Conservation (phyloP, 2,113 vertebrate genomes). For the Vireo altiloquus region DNA sequence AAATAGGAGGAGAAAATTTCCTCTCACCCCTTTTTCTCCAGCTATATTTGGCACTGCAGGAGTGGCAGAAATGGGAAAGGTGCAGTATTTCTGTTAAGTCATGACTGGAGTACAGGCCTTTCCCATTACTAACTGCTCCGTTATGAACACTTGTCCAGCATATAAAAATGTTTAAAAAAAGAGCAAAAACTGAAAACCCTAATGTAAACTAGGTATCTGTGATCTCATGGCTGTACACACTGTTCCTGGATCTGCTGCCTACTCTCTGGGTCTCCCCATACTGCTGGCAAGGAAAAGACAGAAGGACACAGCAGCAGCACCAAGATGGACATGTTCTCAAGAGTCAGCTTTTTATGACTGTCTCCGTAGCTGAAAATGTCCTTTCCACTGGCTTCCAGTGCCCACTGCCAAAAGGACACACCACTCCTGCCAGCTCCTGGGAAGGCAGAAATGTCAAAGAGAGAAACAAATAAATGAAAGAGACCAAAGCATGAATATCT, state of each 20-base stretch:
- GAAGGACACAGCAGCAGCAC: conserved; percentile 31
- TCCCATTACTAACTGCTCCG: not conserved
- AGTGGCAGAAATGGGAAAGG: not conserved
- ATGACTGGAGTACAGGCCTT: not conserved
- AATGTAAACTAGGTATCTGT: conserved; percentile 18
- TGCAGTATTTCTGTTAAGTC: not conserved
- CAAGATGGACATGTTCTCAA: not conserved
- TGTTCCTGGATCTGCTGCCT: conserved; percentile 10
- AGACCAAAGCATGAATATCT: not conserved
- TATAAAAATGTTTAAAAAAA: conserved; percentile 22
- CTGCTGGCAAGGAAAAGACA: conserved; percentile 20
- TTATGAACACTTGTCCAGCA: not conserved
- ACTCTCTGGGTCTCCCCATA: not conserved
- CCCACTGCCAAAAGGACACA: conserved; percentile 2
- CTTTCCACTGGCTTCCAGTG: conserved; percentile 39
- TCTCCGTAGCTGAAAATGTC: not conserved
- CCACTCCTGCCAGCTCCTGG: conserved; percentile 44
- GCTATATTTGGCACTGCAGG: conserved; percentile 42
- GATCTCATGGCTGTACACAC: not conserved
- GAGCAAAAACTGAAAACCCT: not conserved
- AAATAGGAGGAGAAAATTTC: not conserved
- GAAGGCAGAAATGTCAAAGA: conserved; percentile 30
- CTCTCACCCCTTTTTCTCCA: not conserved
- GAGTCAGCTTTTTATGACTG: conserved; percentile 4
- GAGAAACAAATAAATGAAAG: conserved; percentile 8